Evolutionary conservation across 2,888 invertebrate genomes (phyloP).

Genomic region (Chalcis sispes): DNA sequence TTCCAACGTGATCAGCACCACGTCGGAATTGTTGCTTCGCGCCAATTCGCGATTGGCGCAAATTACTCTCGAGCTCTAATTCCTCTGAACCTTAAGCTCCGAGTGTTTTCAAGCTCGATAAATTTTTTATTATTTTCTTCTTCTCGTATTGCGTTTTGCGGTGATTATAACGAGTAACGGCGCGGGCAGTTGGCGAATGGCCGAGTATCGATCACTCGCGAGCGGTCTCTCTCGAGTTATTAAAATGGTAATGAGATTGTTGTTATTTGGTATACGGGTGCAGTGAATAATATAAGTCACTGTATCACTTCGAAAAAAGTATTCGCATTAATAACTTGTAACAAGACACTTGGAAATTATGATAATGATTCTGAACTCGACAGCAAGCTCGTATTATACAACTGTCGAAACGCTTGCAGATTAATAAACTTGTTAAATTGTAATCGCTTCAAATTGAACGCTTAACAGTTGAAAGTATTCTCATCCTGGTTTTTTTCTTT

Average conservation of each 20-base stretch:
- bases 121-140: neutral
- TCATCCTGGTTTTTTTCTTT: no score
- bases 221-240: conserved; percentile 17
- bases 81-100: neutral
- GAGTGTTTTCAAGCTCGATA: neutral
- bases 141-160: neutral
- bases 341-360: conserved; percentile 43
- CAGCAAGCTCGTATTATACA: no score
- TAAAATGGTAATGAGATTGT: conserved; percentile 44
- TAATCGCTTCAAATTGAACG: no score
- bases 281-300: neutral
- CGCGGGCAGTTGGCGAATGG: neutral
- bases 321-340: conserved; percentile 30
- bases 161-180: no score
- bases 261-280: neutral
- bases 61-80: no score
- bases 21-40: no score
- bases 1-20: neutral
- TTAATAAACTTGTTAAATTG: no score
- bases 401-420: neutral
- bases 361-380: conserved; percentile 31
- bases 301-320: conserved; percentile 6
- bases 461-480: no score
- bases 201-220: conserved; percentile 26
- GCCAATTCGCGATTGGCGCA: no score